These are phyloP conservation scores for Helicoverpa assulta DNA, from an alignment of 2,888 invertebrate species.

Conservation along the genomic window DNA sequence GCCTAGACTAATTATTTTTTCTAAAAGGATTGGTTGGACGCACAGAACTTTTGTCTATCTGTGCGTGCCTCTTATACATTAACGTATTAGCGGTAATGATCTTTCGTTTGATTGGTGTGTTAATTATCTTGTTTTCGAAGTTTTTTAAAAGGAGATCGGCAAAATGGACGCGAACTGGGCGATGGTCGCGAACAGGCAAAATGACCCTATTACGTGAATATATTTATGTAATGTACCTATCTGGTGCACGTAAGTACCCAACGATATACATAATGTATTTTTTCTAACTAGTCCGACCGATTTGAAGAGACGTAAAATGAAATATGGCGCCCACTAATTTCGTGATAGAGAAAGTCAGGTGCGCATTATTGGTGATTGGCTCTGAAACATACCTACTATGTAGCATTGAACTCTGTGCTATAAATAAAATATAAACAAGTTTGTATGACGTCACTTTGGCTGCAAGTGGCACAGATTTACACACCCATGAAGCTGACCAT, in stretches of 20 bases:
- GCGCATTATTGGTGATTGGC: conserved; percentile 29
- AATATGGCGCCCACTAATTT: conserved; percentile 7
- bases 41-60: no score
- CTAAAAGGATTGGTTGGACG: no score
- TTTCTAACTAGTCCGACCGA: not conserved
- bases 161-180: no score
- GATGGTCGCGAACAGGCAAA: no score
- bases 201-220: conserved; percentile 11
- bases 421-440: conserved; percentile 59
- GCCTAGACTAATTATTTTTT: no score
- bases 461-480: conserved; percentile 54
- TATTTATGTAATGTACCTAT: not conserved
- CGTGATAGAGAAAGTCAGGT: conserved; percentile 26
- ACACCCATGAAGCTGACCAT: conserved; percentile 28
- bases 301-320: not conserved
- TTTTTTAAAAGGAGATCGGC: no score
- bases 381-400: conserved; percentile 41
- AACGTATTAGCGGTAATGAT: no score
- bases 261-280: not conserved
- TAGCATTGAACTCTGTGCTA: conserved; percentile 64
- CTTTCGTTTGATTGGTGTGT: no score
- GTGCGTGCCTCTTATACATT: no score
- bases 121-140: no score
- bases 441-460: conserved; percentile 54
- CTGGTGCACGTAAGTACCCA: not conserved